Conservation (phyloP, 1,140 invertebrate species). For the Pissodes strobi region DNA sequence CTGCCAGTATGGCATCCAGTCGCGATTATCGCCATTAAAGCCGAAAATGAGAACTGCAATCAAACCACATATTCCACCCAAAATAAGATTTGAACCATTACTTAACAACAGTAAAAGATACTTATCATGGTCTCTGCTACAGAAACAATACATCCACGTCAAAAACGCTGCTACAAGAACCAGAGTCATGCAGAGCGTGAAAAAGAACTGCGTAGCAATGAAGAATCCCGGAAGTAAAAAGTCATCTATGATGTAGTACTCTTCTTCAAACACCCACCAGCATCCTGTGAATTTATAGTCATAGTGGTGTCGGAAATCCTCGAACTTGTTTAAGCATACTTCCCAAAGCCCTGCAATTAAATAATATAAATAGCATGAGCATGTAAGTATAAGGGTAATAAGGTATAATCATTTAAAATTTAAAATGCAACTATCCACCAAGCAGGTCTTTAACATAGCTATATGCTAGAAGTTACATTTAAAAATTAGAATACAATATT, state of each 20-base stretch:
- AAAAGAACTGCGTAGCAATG: constrained; percentile 90
- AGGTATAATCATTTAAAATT: not conserved
- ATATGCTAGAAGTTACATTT: no score
- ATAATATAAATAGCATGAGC: not conserved
- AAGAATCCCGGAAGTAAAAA: constrained; percentile 86
- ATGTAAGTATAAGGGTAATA: no score
- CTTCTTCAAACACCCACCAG: constrained; percentile 93
- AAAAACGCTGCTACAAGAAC: constrained; percentile 74
- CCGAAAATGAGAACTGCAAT: constrained; percentile 81
- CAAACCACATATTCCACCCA: constrained; percentile 73
- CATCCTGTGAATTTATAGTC: constrained; percentile 80
- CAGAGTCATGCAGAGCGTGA: constrained; percentile 81
- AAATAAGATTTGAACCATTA: constrained; percentile 71
- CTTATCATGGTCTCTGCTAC: constrained; percentile 77
- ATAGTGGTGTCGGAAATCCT: constrained; percentile 79
- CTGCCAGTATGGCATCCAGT: constrained; percentile 97
- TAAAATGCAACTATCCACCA: no score
- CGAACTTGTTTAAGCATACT: constrained; percentile 85
- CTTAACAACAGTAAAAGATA: constrained; percentile 74
- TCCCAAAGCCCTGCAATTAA: constrained; percentile 84
- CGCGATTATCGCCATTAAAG: constrained; percentile 82
- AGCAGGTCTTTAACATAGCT: no score
- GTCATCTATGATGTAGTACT: constrained; percentile 88
- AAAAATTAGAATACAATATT: no score
- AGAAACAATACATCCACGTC: constrained; percentile 73